Evolutionary conservation across 2,888 invertebrate species (phyloP).

Genomic region (Carcina quercana): DNA sequence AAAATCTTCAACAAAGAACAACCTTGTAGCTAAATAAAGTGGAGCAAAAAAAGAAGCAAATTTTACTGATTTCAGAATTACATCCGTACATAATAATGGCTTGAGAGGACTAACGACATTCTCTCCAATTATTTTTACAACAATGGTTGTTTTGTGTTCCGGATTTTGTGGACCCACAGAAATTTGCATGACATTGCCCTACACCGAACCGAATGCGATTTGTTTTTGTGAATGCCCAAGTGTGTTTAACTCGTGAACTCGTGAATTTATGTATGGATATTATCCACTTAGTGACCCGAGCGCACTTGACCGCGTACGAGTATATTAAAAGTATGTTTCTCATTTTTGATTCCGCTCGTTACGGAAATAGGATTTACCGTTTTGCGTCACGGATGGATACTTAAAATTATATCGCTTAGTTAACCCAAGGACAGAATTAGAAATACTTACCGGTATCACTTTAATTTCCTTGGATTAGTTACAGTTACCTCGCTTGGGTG

Average conservation of each 20-base stretch:
- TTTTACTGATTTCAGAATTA: constrained; percentile 14
- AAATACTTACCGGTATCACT: no score
- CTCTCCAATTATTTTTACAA: constrained; percentile 64
- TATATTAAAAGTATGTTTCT: no score
- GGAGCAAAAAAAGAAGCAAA: constrained; percentile 13
- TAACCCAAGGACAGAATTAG: no score
- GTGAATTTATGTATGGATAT: constrained; percentile 41
- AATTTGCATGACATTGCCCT: constrained; percentile 61
- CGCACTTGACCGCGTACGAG: constrained; percentile 19
- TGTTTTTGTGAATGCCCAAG: constrained; percentile 44
- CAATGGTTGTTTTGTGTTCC: constrained; percentile 52
- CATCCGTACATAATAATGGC: constrained; percentile 31
- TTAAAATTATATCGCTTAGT: no score
- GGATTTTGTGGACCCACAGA: constrained; percentile 35
- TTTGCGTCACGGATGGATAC: no score
- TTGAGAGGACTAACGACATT: constrained; percentile 41
- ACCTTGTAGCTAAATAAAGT: constrained; percentile 10
- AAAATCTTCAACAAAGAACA: constrained; percentile 8
- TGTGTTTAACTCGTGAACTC: constrained; percentile 30
- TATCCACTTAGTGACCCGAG: constrained; percentile 24
- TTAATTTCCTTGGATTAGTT: no score
- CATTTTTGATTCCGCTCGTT: no score
- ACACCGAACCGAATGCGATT: constrained; percentile 48
- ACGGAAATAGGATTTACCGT: no score
- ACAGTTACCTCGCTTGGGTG: no score